These are phyloP conservation scores for Agrochola lychnidis DNA, from an alignment of 2,888 invertebrate genomes.

Conservation along the genomic window DNA sequence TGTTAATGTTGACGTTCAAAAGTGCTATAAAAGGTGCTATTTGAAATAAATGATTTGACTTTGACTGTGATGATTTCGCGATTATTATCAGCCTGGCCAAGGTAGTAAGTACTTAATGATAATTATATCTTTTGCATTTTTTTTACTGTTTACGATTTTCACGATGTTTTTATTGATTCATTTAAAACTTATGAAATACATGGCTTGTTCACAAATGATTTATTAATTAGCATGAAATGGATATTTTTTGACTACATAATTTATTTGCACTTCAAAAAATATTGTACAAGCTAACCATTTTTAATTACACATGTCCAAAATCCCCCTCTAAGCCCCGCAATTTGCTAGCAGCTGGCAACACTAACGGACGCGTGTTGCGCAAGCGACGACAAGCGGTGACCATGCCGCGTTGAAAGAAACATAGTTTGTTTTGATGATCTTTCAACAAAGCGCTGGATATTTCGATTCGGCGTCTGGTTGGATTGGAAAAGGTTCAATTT, in stretches of 20 bases:
- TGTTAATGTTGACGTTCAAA: too few species aligned
- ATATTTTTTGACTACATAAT: background rate
- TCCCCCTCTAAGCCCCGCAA: conserved; percentile 24
- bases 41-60: too few species aligned
- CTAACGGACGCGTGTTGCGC: conserved; percentile 54
- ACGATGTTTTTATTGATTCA: background rate
- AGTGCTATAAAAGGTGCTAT: too few species aligned
- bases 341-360: conserved; percentile 51
- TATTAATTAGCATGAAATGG: background rate
- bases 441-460: conserved; percentile 66
- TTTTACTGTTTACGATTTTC: background rate
- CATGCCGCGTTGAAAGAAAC: conserved; percentile 62
- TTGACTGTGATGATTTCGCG: background rate
- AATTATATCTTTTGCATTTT: background rate
- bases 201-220: background rate
- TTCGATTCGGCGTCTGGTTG: conserved; percentile 63
- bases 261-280: background rate
- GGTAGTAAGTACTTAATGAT: too few species aligned
- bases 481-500: conserved; percentile 4
- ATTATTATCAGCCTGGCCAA: background rate
- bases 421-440: conserved; percentile 68
- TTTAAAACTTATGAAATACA: background rate
- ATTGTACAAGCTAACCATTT: background rate
- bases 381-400: conserved; percentile 67
- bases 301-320: background rate